Conservation (phyloP, 2,888 invertebrate genomes). For the Drosophila affinis region DNA sequence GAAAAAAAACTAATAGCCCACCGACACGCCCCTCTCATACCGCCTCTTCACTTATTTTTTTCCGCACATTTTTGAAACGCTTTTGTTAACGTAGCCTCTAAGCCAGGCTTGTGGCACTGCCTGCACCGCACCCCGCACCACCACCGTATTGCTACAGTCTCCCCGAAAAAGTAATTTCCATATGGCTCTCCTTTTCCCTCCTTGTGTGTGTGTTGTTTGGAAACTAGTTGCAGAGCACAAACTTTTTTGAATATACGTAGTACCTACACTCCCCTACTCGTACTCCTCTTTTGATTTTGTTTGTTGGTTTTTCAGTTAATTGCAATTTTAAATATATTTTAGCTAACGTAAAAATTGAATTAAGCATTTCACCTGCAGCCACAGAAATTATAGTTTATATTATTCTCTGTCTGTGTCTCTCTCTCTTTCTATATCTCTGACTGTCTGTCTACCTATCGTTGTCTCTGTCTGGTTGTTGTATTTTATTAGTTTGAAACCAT, state of each 20-base stretch:
- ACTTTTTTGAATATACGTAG: conserved; percentile 23
- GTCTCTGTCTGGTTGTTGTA: conserved; percentile 22
- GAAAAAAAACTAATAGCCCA: conserved; percentile 25
- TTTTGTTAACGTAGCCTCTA: conserved; percentile 58
- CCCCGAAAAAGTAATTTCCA: conserved; percentile 67
- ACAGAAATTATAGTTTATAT: conserved; percentile 42
- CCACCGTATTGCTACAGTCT: conserved; percentile 9
- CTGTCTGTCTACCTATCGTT: conserved; percentile 26
- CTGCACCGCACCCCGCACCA: conserved; percentile 48
- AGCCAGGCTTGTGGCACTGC: conserved; percentile 61
- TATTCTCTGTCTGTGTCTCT: conserved; percentile 16
- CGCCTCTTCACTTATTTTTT: conserved; percentile 4
- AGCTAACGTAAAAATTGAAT: conserved; percentile 50
- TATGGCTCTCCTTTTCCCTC: conserved; percentile 51
- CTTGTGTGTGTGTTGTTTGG: conserved; percentile 21
- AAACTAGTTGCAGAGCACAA: conserved; percentile 40
- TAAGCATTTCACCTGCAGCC: conserved; percentile 68
- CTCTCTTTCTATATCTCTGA: conserved; percentile 16
- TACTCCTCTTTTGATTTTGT: conserved; percentile 45
- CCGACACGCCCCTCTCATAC: conserved; percentile 24
- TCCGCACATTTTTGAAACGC: conserved; percentile 19
- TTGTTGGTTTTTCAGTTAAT: conserved; percentile 51
- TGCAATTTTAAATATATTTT: conserved; percentile 48
- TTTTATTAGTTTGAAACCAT: conserved; percentile 7
- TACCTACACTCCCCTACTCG: neutral